Conservation (phyloP, 2,113 vertebrate genomes). For the Salvelinus sp. region DNA sequence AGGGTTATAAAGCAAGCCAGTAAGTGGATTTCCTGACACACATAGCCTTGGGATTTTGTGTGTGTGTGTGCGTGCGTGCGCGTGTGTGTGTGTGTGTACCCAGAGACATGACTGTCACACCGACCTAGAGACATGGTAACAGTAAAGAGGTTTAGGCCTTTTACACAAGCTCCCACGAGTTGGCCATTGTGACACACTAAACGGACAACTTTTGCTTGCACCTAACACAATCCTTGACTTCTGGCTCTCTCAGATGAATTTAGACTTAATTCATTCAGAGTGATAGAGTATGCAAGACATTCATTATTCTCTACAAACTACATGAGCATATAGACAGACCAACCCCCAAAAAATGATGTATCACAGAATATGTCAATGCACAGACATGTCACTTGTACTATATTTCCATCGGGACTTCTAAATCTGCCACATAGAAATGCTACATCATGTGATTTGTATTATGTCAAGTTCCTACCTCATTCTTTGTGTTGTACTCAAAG, state of each 20-base stretch:
- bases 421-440: background rate
- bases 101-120: background rate
- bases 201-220: background rate
- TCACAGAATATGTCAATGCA: background rate
- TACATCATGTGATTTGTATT: background rate
- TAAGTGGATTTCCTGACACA: slow-evolving; percentile 18
- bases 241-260: slow-evolving; percentile 22
- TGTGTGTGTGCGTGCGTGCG: background rate
- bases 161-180: background rate
- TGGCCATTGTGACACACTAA: background rate
- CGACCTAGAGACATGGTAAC: background rate
- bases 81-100: background rate
- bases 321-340: background rate
- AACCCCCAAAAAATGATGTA: background rate
- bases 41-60: background rate
- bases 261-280: background rate
- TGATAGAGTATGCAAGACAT: slow-evolving; percentile 19
- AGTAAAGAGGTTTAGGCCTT: background rate
- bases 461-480: slow-evolving; percentile 56
- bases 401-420: background rate
- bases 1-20: background rate
- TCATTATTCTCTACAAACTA: slow-evolving; percentile 45
- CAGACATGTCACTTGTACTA: background rate
- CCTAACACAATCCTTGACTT: slow-evolving; percentile 31
- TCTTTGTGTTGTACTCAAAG: slow-evolving; percentile 65